Evolutionary conservation across 2,888 invertebrate species (phyloP), one percentile per base, ranked within the genome.

Genomic region (Hyalella azteca): DNA sequence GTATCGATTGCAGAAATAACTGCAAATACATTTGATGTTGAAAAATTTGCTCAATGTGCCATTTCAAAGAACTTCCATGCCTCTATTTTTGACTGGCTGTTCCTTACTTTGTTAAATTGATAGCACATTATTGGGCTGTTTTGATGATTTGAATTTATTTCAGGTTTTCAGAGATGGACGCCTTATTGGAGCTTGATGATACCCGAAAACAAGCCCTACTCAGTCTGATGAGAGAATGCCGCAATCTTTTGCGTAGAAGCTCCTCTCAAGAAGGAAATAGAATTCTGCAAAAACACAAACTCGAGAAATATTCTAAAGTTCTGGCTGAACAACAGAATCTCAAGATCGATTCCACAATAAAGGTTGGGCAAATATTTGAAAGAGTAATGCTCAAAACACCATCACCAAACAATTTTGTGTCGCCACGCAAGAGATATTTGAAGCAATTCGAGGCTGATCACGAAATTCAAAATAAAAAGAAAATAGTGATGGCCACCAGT

Each of bases 361-460:
- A 66, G 36, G 66, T 66, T 7, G 39, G 66, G 5, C 66, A 66
- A 22, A 32, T 66, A 5, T 66, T 66, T 19, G 66, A 66, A n/a
- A 32, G 66, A 36, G 66, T 66, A 19, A 66, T 66, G 66, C 36
- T 66, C 3, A 66, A 66, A 36, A 66, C 66, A n/a, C 66, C 66
- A 19, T 66, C 66, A 19, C 66, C 66, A 3, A 66, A 66, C 36
- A 75, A 29, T n/a, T 75, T 75, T 22, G 75, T 75, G 29, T 75
- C 75, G 40, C 75, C 75, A 22, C 40, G 45, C 5, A 75, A 75
- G 40, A 75, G 75, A n/a, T 75, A 36, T 36, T 45, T 75, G 41
- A 45, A 41, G 13, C 40, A 41, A 29, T 13, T 45, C 15, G 75
- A 75, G 26, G n/a, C 45, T 75, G 75, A 75, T 9, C 26, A 75